Evolutionary conservation across 2,113 vertebrate genomes (phyloP).

Genomic region (Sorex fumeus): DNA sequence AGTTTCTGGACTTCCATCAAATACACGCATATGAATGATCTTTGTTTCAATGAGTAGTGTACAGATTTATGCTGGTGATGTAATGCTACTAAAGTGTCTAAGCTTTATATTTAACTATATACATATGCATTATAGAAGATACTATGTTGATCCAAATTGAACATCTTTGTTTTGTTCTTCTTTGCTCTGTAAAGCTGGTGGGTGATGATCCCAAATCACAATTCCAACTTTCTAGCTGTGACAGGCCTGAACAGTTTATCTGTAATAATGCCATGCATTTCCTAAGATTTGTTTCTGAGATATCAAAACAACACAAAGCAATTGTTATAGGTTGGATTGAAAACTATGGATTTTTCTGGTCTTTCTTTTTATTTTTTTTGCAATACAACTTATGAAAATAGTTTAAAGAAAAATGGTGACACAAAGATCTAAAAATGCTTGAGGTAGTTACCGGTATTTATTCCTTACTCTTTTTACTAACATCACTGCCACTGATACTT

Average conservation of each 20-base stretch:
- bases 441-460: slow-evolving; percentile 35
- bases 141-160: slow-evolving; percentile 62
- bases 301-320: slow-evolving; percentile 25
- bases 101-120: slow-evolving; percentile 50
- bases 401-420: slow-evolving; percentile 46
- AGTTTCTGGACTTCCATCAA: slow-evolving; percentile 54
- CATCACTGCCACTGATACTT: neutral
- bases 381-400: slow-evolving; percentile 69
- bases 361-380: slow-evolving; percentile 51
- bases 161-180: slow-evolving; percentile 45
- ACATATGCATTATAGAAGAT: slow-evolving; percentile 41
- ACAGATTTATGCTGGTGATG: slow-evolving; percentile 28
- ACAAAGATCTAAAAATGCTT: slow-evolving; percentile 47
- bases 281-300: slow-evolving; percentile 66
- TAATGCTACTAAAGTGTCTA: neutral
- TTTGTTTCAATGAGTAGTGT: slow-evolving; percentile 62
- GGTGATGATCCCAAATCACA: slow-evolving; percentile 61
- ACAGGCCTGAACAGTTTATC: neutral
- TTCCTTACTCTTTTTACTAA: neutral
- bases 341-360: slow-evolving; percentile 62
- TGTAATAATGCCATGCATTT: slow-evolving; percentile 64
- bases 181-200: slow-evolving; percentile 49
- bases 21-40: slow-evolving; percentile 68
- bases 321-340: slow-evolving; percentile 50
- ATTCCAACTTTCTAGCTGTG: slow-evolving; percentile 13